These are phyloP conservation scores for Suncus etruscus DNA, from an alignment of 2,113 vertebrate genomes.

Conservation along the genomic window DNA sequence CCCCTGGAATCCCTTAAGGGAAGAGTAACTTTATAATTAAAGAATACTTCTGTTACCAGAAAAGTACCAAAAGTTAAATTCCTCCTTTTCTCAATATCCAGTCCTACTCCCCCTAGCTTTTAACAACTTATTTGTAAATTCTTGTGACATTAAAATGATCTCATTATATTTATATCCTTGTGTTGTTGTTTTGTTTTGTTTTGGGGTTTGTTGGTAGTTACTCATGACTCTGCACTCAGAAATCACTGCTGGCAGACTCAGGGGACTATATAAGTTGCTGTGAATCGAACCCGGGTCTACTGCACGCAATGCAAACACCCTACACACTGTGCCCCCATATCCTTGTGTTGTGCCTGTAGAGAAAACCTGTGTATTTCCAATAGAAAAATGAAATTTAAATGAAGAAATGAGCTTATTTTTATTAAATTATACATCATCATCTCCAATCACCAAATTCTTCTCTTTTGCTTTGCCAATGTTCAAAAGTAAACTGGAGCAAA, in stretches of 20 bases:
- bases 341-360: neutral
- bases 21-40: neutral
- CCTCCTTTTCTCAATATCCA: neutral
- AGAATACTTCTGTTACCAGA: neutral
- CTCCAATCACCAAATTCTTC: neutral
- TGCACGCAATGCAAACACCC: too few species aligned
- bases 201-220: too few species aligned
- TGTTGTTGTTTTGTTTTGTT: too few species aligned
- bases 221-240: too few species aligned
- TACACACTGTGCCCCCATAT: too few species aligned
- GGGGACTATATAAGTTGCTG: too few species aligned
- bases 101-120: neutral
- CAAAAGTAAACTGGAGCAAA: slow-evolving; percentile 31
- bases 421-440: neutral
- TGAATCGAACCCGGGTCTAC: too few species aligned
- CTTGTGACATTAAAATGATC: neutral
- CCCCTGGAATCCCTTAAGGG: neutral
- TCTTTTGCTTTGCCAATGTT: neutral
- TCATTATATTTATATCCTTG: neutral
- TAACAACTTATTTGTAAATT: neutral
- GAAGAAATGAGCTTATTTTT: neutral
- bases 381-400: neutral
- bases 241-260: too few species aligned
- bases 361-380: neutral
- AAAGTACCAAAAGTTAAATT: neutral